Percentiles rank a stretch among this genome's conserved stretches.
Conservation (phyloP, 2,113 vertebrate genomes). For the Dolichallabes microphthalmus region DNA sequence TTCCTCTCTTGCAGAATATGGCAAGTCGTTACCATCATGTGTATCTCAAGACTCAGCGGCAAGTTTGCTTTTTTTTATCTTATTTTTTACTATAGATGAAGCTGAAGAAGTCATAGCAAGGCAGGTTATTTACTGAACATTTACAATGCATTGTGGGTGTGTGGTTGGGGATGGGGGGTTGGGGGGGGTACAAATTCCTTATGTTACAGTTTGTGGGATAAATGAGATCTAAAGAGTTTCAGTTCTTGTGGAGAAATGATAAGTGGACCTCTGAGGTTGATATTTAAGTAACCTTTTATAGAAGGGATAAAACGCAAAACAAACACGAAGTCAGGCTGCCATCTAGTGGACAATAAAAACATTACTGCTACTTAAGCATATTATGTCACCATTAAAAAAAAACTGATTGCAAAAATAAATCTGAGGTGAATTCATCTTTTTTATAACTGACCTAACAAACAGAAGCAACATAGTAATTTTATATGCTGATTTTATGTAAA, state of each 20-base stretch:
- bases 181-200: neutral
- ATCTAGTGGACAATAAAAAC: constrained; percentile 36
- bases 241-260: neutral
- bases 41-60: constrained; percentile 4
- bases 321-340: neutral
- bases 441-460: neutral
- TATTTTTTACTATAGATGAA: constrained; percentile 39
- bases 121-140: constrained; percentile 1
- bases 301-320: neutral
- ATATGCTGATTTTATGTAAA: neutral
- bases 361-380: neutral
- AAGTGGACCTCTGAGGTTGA: neutral
- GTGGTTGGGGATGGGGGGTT: no score
- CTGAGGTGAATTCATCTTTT: neutral
- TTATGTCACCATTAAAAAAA: neutral
- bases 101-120: constrained; percentile 38
- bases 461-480: neutral
- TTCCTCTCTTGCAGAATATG: constrained; percentile 36
- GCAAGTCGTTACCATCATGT: constrained; percentile 3
- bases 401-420: neutral
- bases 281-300: neutral
- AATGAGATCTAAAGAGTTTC: neutral
- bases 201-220: neutral
- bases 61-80: no score
- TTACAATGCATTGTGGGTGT: neutral